Percentiles rank a stretch among this genome's conserved stretches.
phyloP scores from a whole-genome alignment of 2,797 vertebrate species.

The Brotogeris chrysoptera region DNA sequence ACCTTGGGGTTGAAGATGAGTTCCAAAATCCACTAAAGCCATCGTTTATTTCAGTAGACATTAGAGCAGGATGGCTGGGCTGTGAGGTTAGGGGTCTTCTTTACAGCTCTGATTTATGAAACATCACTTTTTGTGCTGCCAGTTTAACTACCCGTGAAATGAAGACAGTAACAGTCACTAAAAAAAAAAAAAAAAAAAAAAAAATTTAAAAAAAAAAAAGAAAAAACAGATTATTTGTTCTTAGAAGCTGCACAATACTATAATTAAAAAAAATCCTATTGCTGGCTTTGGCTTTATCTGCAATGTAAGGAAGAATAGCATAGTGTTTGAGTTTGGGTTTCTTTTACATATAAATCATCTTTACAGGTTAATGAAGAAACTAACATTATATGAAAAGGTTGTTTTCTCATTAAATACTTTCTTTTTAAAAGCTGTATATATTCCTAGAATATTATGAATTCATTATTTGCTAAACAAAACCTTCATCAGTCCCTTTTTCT shows the following conservation, averaged over 20 bases:
- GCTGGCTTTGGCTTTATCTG: background rate
- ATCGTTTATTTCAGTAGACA: background rate
- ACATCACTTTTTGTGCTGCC: background rate
- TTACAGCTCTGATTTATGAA: background rate
- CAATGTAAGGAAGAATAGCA: background rate
- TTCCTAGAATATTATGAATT: background rate
- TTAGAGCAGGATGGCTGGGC: background rate
- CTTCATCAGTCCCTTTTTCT: background rate
- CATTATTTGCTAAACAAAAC: conserved; percentile 3
- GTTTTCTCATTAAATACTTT: conserved; percentile 22
- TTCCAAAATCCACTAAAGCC: background rate
- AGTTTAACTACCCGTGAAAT: background rate
- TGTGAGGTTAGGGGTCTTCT: background rate
- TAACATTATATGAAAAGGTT: background rate
- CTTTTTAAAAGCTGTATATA: background rate
- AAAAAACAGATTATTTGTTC: background rate
- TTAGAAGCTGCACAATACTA: background rate
- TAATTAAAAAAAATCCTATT: background rate
- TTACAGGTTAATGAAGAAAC: conserved; percentile 42
- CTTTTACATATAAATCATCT: background rate
- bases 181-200: background rate
- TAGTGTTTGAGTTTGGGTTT: background rate
- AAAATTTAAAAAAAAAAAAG: background rate
- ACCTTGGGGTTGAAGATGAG: background rate
- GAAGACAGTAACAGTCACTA: background rate